phyloP scores from a whole-genome alignment of 2,797 vertebrate species.

The Trichosurus vulpecula region DNA sequence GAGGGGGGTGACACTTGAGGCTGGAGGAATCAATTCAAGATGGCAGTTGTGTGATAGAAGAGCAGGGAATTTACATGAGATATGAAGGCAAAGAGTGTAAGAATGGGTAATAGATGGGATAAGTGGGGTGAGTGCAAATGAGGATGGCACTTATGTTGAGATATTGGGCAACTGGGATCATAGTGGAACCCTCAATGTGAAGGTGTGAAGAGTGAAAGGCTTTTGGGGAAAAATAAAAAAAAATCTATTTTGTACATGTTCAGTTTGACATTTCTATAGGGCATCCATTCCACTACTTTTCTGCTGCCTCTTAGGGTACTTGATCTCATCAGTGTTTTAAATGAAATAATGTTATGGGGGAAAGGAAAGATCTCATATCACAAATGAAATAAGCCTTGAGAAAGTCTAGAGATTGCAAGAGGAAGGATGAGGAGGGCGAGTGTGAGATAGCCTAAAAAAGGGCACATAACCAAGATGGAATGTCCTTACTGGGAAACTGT shows the following conservation, averaged over 20 bases:
- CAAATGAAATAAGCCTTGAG: background rate
- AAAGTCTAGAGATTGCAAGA: background rate
- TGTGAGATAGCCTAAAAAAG: background rate
- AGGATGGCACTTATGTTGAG: background rate
- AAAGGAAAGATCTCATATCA: background rate
- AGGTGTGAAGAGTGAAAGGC: background rate
- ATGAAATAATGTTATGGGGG: slow-evolving; percentile 71
- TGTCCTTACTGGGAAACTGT: background rate
- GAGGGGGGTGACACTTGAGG: no score
- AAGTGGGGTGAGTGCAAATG: background rate
- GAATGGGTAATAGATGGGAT: background rate
- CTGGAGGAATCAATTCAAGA: no score
- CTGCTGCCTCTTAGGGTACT: slow-evolving; percentile 64
- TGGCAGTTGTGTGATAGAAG: background rate
- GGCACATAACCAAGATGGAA: background rate
- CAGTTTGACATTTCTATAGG: background rate
- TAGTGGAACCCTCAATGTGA: background rate
- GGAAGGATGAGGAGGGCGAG: background rate
- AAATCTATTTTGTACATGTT: background rate
- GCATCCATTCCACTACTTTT: slow-evolving; percentile 47
- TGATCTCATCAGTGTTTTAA: slow-evolving; percentile 64
- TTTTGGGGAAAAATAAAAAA: background rate
- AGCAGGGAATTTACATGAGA: background rate
- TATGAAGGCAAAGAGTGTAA: background rate
- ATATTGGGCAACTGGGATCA: background rate